These are phyloP conservation scores for Ophiothrix spiculata DNA, from an alignment of 35 echinoderm and acorn worm species.

Conservation along the genomic window DNA sequence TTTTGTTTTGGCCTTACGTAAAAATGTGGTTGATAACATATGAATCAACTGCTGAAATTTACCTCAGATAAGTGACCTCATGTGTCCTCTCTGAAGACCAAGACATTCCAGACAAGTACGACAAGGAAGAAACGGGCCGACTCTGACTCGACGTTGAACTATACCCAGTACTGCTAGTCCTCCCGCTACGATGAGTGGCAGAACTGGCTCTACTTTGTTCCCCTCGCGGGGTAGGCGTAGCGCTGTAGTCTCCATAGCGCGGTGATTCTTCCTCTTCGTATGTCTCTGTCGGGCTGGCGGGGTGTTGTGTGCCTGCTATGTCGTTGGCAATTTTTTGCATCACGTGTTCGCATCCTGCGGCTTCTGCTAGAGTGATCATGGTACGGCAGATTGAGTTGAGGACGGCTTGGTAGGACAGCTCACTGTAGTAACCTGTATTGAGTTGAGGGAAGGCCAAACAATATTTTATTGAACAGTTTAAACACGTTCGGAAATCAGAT, in stretches of 20 bases:
- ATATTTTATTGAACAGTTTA: neutral
- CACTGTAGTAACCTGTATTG: conserved; percentile 67
- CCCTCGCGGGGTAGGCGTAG: neutral
- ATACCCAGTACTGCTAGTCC: neutral
- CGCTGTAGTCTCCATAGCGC: neutral
- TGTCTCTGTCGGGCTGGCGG: neutral
- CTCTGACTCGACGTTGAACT: conserved; percentile 1
- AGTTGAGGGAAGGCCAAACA: neutral
- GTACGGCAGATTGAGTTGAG: conserved; percentile 80
- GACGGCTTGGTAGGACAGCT: conserved; percentile 79
- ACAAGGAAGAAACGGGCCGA: conserved; percentile 68
- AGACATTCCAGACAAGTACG: conserved; percentile 79
- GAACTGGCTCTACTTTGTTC: conserved; percentile 59
- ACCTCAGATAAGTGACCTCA: conserved; percentile 87
- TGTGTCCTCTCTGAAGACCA: conserved; percentile 74
- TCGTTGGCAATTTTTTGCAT: conserved; percentile 64
- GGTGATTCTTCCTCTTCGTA: neutral
- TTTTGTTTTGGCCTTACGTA: too few relatives aligned
- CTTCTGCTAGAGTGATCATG: conserved; percentile 85
- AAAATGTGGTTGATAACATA: too few relatives aligned
- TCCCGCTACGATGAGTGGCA: neutral
- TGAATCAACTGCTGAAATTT: too few relatives aligned
- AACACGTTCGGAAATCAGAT: too few relatives aligned
- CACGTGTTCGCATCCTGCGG: conserved; percentile 79
- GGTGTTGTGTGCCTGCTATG: conserved; percentile 47